These are phyloP conservation scores for Drosophila ambigua DNA, from an alignment of 1,140 invertebrate genomes.

Conservation along the genomic window DNA sequence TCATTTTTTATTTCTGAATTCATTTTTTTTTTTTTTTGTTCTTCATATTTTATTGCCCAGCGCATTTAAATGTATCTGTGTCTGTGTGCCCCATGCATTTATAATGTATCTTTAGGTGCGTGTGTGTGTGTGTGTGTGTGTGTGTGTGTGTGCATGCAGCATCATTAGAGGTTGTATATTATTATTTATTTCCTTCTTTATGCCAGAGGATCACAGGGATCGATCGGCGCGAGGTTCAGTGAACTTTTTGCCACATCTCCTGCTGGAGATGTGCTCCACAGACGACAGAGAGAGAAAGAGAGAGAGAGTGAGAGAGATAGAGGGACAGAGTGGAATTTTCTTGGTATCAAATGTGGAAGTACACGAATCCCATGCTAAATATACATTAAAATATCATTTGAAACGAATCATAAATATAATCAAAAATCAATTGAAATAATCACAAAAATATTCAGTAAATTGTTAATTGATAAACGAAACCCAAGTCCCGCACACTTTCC, in stretches of 20 bases:
- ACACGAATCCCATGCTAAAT: neutral
- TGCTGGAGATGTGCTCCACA: too few species aligned
- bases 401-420: neutral
- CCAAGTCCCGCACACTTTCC: slow-evolving; percentile 31
- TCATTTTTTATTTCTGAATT: slow-evolving; percentile 41
- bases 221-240: slow-evolving; percentile 53
- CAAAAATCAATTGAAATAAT: slow-evolving; percentile 11
- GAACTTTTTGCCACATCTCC: slow-evolving; percentile 49
- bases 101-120: neutral
- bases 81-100: slow-evolving; percentile 2
- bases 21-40: slow-evolving; percentile 21
- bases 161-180: slow-evolving; percentile 71
- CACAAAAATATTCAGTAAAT: slow-evolving; percentile 13
- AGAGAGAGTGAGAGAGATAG: too few species aligned
- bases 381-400: too few species aligned
- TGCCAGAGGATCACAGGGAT: slow-evolving; percentile 2
- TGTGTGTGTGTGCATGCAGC: slow-evolving; percentile 27
- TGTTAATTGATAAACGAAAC: slow-evolving; percentile 28
- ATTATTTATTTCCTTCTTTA: slow-evolving; percentile 44
- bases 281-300: too few species aligned
- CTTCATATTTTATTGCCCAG: slow-evolving; percentile 70
- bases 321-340: too few species aligned
- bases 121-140: slow-evolving; percentile 7
- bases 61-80: slow-evolving; percentile 43
- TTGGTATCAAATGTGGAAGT: too few species aligned